Base-by-base conservation (phyloP, 2,888 invertebrate species). In the Galeopsomyia nigrocyanea region DNA sequence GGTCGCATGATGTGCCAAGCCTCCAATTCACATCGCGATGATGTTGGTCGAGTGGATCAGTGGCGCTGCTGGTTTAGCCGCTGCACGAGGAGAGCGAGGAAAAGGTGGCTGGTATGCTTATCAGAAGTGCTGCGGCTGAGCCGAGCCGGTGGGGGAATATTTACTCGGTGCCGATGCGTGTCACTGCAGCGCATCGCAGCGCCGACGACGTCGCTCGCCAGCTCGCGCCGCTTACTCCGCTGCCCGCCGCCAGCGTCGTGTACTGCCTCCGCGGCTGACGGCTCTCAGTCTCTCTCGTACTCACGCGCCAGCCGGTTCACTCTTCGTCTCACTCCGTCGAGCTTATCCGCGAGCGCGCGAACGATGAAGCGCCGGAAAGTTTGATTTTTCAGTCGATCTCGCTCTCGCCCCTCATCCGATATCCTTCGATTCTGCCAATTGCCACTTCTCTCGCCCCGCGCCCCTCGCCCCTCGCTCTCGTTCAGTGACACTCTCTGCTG, bases 121-220 rank as follows among this genome's bases (percentile, higher is more conserved):
- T 21, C 50, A 46, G 21, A 62, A 22, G 26, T n/a, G n/a, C n/a
- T 26, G 21, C 16, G 49, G 5, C 50, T 17, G 10, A 5, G 58
- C n/a, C 1, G 17, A 6, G 14, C 22, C 1, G 51, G 73, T 73
- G 66, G 73, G 73, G 66, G 68, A 62, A 69, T 73, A 73, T 73
- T 73, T 69, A 74, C 70, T 63, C 63, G 62, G 7, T 39, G 39
- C 53, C 49, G 55, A 56, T 61, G 64, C 46, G 66, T 64, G 67
- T 57, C 70, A 58, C 53, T 58, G 61, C 16, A 58, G 31, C 31
- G 31, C 68, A 51, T n/a, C 72, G 64, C 7, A n/a, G 62, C 22
- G 9, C 19, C 39, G 60, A 14, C 65, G 47, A 58, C 46, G 60
- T 49, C 57, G 71, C 51, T 19, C n/a, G n/a, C n/a, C n/a, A n/a